Conservation (phyloP, 2,888 invertebrate species). For the Noctua janthina region DNA sequence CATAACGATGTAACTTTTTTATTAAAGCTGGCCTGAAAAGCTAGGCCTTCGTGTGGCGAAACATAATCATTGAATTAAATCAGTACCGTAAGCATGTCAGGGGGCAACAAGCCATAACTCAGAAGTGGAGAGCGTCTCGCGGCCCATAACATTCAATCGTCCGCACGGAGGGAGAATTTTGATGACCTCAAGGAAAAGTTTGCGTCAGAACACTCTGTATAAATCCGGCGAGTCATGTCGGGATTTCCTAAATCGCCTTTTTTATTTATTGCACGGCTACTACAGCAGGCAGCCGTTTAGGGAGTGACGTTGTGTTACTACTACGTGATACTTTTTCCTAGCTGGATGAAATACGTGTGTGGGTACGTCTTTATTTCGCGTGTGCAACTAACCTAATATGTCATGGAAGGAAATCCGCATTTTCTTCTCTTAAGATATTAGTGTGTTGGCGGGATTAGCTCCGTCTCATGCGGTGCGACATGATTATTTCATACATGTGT, state of each 20-base stretch:
- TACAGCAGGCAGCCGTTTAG: constrained; percentile 84
- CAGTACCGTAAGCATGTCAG: constrained; percentile 83
- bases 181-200: constrained; percentile 89
- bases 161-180: constrained; percentile 88
- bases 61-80: constrained; percentile 84
- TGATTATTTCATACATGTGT: constrained; percentile 60
- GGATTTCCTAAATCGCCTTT: constrained; percentile 89
- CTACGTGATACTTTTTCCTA: constrained; percentile 79
- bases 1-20: constrained; percentile 61
- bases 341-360: constrained; percentile 72
- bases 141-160: constrained; percentile 90
- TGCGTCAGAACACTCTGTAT: constrained; percentile 87
- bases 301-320: constrained; percentile 80
- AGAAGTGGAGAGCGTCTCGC: constrained; percentile 86
- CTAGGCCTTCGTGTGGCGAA: constrained; percentile 58
- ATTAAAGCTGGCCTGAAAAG: constrained; percentile 54
- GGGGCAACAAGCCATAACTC: constrained; percentile 85
- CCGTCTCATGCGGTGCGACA: constrained; percentile 33
- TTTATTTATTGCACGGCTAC: constrained; percentile 87
- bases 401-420: constrained; percentile 50
- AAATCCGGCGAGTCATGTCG: constrained; percentile 88
- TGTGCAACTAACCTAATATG: constrained; percentile 62
- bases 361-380: constrained; percentile 70
- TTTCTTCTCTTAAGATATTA: constrained; percentile 56
- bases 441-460: constrained; percentile 52